Base-by-base conservation (phyloP, 2,113 vertebrate species). In the Mixornis gularis region DNA sequence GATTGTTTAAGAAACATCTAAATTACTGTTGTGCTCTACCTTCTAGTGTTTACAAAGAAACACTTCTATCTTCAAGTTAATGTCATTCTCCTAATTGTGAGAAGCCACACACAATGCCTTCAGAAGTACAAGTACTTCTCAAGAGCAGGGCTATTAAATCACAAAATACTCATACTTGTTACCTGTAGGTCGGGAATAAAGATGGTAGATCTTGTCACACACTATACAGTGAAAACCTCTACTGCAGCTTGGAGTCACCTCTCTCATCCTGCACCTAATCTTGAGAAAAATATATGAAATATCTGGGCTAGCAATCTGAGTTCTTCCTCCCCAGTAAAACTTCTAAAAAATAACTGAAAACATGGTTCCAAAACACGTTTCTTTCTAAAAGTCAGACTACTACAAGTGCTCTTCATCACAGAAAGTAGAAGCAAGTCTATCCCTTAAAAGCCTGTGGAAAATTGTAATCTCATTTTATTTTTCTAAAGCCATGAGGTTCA, bases 1-100 rank as follows among this genome's bases (percentile, higher is more conserved):
- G 64, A 85, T 85, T 96, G 95, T 96, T 96, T 96, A 94, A 94
- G 85, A 95, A 95, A 96, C 93, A 96, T 92, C 92, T 94, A 95
- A 95, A 96, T 96, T 95, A 68, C 88, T 92, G 92, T 94, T 95
- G 92, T 93, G 86, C 93, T 94, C 82, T 64, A 73, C 25, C 43
- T 93, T 95, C 85, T 94, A 95, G 94, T 95, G 95, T 96, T 96
- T 96, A 95, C 85, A 2, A 92, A 84, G 91, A 94, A 79, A 87
- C 88, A 90, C 87, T 96, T 95, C 90, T 93, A 21, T 13, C 68
- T 77, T 90, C 93, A 88, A 71, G 79, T 83, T 94, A 94, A 93
- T 94, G 76, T 91, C 85, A 91, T 90, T 74, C 93, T 90, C 82
- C 17, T 95, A 92, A 96, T 92, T 90, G 92, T 93, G 90, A 95